These are phyloP conservation scores for Pardosa pseudoannulata DNA, from an alignment of 2,888 invertebrate species.

Conservation along the genomic window DNA sequence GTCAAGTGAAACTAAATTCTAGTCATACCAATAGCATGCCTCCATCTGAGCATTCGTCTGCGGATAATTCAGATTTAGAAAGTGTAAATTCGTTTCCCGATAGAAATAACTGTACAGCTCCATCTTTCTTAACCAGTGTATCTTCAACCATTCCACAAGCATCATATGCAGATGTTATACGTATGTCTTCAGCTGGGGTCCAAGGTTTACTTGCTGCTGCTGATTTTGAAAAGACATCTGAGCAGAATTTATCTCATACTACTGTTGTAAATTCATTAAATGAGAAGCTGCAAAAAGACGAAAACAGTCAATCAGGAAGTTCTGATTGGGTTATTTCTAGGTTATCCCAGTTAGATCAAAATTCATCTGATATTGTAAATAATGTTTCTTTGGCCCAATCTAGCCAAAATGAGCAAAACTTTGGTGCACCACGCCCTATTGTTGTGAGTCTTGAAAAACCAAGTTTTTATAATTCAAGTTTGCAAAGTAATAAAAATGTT, in stretches of 20 bases:
- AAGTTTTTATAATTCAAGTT: constrained; percentile 64
- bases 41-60: constrained; percentile 87
- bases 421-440: constrained; percentile 47
- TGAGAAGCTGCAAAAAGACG: constrained; percentile 43
- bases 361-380: constrained; percentile 24
- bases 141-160: constrained; percentile 80
- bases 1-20: constrained; percentile 39
- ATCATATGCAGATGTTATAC: constrained; percentile 90
- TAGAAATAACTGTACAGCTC: constrained; percentile 73
- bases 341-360: constrained; percentile 46
- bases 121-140: constrained; percentile 2
- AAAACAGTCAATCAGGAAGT: constrained; percentile 33
- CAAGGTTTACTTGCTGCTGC: constrained; percentile 23
- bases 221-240: constrained; percentile 23
- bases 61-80: constrained; percentile 87
- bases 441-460: constrained; percentile 64
- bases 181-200: constrained; percentile 64
- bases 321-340: constrained; percentile 61
- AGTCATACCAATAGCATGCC: constrained; percentile 84
- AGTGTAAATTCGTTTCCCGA: constrained; percentile 90
- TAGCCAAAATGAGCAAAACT: constrained; percentile 40
- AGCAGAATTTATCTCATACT: constrained; percentile 7
- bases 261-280: neutral
- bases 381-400: constrained; percentile 15
- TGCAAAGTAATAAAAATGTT: constrained; percentile 49